Conservation (phyloP, 2,888 invertebrate genomes). For the Tachystola acroxantha region DNA sequence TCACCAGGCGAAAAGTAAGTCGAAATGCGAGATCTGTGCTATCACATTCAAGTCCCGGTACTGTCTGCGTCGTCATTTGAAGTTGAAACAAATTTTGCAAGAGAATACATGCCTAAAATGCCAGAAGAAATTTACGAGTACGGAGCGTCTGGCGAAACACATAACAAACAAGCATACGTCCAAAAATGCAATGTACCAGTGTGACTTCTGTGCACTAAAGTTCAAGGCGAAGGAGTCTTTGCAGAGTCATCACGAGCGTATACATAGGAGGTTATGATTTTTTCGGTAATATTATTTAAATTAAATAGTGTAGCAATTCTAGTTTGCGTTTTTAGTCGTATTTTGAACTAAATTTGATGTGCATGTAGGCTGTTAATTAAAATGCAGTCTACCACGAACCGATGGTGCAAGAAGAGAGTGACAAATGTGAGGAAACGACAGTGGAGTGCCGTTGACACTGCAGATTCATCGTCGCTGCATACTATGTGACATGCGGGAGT, state of each 20-base stretch:
- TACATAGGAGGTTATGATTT: conserved; percentile 52
- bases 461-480: no score
- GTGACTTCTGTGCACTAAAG: conserved; percentile 56
- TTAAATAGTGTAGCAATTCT: no score
- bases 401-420: no score
- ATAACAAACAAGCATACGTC: conserved; percentile 56
- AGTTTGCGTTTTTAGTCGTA: no score
- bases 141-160: conserved; percentile 54
- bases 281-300: not conserved
- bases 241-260: conserved; percentile 49
- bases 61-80: conserved; percentile 60
- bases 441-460: no score
- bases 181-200: conserved; percentile 56
- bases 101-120: conserved; percentile 64
- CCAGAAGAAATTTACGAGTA: conserved; percentile 58
- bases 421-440: no score
- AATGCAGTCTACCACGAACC: no score
- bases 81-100: conserved; percentile 52
- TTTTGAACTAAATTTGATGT: no score
- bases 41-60: conserved; percentile 67
- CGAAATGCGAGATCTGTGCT: conserved; percentile 58
- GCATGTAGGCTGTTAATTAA: no score
- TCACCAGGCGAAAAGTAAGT: conserved; percentile 57
- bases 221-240: conserved; percentile 61
- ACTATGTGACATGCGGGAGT: no score